Base-by-base conservation (phyloP, 2,888 invertebrate species). In the Hanleya hanleyi region DNA sequence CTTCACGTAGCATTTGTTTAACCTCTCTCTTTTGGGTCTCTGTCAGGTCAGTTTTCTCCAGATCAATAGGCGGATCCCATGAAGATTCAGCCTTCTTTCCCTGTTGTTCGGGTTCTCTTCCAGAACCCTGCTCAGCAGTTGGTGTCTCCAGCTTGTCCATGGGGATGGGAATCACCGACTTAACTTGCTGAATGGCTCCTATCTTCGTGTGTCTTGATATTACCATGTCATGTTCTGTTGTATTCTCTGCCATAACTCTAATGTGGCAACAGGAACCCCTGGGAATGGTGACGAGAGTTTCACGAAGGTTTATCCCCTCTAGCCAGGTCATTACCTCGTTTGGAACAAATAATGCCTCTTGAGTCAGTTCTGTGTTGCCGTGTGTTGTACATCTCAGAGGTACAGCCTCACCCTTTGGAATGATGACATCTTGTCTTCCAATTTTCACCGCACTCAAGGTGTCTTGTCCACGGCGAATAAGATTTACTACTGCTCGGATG, bases 21-120 rank as follows among this genome's bases (percentile, higher is more conserved):
- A 77, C 50, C 35, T 62, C 12, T 9, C 29, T 38, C 36, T 72
- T 50, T 67, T 80, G 71, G 0, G 70, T 66, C 29, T 41, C 51
- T 0, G 71, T 51, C 1, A 78, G 61, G 12, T 35, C 61, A 50
- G 29, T 36, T 7, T 33, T 18, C 12, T 61, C 50, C 4, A 78
- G 33, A 36, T 78, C 73, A 15, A 78, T 50, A 5, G 67, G 67
- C 29, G 77, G 77, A 35, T 77, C 71, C 73, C 77, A 78, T n/a
- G n/a, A n/a, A n/a, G n/a, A n/a, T n/a, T n/a, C n/a, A n/a, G n/a
- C n/a, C n/a, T n/a, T n/a, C n/a, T n/a, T n/a, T n/a, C n/a, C n/a
- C n/a, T n/a, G n/a, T n/a, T n/a, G n/a, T n/a, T n/a, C n/a, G n/a
- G n/a, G n/a, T n/a, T n/a, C n/a, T n/a, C n/a, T n/a, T n/a, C n/a